phyloP scores from a whole-genome alignment of 2,888 invertebrate genomes.

The Melanotus villosus region DNA sequence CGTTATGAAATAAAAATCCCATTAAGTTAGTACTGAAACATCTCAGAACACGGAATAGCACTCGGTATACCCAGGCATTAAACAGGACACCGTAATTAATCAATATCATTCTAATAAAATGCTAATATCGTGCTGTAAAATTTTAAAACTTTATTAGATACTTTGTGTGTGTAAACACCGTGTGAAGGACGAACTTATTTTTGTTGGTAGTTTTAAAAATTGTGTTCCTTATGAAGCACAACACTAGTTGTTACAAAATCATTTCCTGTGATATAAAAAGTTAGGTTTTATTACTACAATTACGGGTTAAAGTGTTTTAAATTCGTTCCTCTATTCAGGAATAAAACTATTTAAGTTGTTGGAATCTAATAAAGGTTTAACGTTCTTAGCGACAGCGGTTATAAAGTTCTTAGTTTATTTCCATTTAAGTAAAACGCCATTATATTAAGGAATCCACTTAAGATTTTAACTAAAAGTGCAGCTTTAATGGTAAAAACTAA shows the following conservation, averaged over 20 bases:
- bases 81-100: constrained; percentile 30
- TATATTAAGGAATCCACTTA: too few species aligned
- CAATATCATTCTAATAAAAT: constrained; percentile 38
- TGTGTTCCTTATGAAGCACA: background rate
- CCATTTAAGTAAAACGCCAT: too few species aligned
- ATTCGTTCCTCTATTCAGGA: too few species aligned
- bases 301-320: constrained; percentile 13
- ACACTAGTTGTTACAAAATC: constrained; percentile 23
- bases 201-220: background rate
- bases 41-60: constrained; percentile 36
- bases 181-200: constrained; percentile 17
- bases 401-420: too few species aligned
- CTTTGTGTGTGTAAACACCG: constrained; percentile 22
- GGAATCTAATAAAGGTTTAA: too few species aligned
- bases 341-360: too few species aligned
- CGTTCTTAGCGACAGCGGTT: too few species aligned
- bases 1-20: constrained; percentile 32
- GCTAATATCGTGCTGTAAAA: constrained; percentile 29
- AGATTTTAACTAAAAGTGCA: too few species aligned
- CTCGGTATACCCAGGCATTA: constrained; percentile 21
- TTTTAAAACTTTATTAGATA: constrained; percentile 21
- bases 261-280: constrained; percentile 27
- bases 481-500: too few species aligned
- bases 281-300: constrained; percentile 30
- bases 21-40: constrained; percentile 29